Percentiles rank a stretch among this genome's conserved stretches.
Conservation (phyloP, 2,797 vertebrate species). For the Catharus ustulatus region DNA sequence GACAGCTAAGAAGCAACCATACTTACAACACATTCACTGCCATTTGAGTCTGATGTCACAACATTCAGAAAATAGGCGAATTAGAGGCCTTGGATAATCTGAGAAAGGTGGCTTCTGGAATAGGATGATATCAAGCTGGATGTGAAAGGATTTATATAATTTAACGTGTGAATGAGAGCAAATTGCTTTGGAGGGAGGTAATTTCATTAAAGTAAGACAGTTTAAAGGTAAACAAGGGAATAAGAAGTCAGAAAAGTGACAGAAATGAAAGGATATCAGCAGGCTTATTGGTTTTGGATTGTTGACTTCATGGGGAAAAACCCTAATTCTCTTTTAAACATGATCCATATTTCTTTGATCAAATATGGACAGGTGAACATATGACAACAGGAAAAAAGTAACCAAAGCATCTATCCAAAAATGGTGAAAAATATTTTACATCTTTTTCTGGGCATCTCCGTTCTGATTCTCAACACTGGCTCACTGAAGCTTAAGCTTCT, state of each 20-base stretch:
- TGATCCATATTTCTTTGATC: not conserved
- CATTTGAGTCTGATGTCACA: not conserved
- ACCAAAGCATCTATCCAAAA: not conserved
- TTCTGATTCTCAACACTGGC: not conserved
- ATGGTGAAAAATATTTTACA: not conserved
- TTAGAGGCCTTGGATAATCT: not conserved
- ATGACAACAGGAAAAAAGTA: not conserved
- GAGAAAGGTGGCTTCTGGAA: not conserved
- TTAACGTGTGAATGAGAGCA: not conserved
- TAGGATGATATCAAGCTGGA: not conserved
- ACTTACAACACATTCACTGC: not conserved
- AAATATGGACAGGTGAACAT: not conserved
- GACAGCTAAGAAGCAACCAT: not conserved
- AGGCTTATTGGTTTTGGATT: not conserved
- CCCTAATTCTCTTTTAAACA: not conserved
- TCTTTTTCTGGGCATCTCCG: not conserved
- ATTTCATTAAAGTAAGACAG: slow-evolving; percentile 1
- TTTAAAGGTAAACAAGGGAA: slow-evolving; percentile 11
- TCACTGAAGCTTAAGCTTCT: not conserved
- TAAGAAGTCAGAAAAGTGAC: not conserved
- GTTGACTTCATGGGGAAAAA: not conserved
- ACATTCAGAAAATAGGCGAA: not conserved
- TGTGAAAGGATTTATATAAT: not conserved
- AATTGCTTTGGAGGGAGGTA: not conserved
- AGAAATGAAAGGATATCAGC: not conserved